phyloP scores from a whole-genome alignment of 2,113 vertebrate genomes.

The Etia nguti region DNA sequence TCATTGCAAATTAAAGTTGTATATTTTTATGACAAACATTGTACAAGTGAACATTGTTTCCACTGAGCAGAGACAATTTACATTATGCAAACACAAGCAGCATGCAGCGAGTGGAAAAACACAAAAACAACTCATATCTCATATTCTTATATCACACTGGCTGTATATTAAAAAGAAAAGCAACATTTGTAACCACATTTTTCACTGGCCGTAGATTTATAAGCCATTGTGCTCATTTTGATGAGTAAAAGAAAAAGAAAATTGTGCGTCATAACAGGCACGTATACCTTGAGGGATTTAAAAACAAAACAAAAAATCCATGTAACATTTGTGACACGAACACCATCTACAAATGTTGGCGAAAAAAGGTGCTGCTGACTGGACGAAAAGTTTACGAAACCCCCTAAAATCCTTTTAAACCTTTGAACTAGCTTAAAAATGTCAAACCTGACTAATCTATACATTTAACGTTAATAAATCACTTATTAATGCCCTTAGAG shows the following conservation, averaged over 20 bases:
- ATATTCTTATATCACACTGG: not conserved
- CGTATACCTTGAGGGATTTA: not conserved
- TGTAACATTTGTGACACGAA: not conserved
- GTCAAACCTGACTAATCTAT: not conserved
- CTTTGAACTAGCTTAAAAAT: not conserved
- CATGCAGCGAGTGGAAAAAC: not conserved
- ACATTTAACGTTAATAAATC: not conserved
- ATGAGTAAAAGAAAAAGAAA: not conserved
- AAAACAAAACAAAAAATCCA: not conserved
- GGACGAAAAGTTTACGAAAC: not conserved
- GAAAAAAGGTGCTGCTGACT: fast-evolving
- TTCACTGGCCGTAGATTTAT: not conserved
- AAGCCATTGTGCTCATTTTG: not conserved
- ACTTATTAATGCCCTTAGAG: not conserved
- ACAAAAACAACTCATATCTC: not conserved
- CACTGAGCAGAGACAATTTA: not conserved
- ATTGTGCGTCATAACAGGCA: not conserved
- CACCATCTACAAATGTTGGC: not conserved
- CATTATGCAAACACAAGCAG: not conserved
- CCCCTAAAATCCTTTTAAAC: not conserved
- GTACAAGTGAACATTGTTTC: not conserved
- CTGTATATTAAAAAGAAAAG: not conserved
- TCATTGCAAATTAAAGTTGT: not conserved
- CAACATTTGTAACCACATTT: not conserved
- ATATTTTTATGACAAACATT: not conserved